phyloP scores from a whole-genome alignment of 2,113 vertebrate species.

The Ictidomys tridecemlineatus region DNA sequence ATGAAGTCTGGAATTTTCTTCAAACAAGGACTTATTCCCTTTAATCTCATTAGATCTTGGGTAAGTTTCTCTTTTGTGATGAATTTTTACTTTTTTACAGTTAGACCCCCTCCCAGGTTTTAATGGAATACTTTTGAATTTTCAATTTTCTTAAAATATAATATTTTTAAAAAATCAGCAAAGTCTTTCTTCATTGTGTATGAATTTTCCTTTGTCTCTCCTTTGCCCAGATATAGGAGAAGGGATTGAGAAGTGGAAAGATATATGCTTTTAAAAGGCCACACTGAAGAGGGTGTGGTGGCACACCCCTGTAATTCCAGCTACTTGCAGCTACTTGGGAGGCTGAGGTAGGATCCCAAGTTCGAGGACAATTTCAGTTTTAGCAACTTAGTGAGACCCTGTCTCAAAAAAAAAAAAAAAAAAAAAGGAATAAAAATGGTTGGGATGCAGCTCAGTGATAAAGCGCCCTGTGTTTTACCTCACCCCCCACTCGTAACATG shows the following conservation, averaged over 20 bases:
- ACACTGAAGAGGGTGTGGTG: neutral
- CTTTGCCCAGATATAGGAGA: neutral
- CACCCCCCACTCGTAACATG: too few species aligned
- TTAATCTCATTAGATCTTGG: constrained; percentile 48
- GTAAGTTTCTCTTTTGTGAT: constrained; percentile 35
- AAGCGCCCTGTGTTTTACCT: too few species aligned
- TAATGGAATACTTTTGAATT: constrained; percentile 42
- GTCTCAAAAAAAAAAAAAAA: too few species aligned
- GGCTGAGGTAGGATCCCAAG: too few species aligned
- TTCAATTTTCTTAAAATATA: constrained; percentile 48
- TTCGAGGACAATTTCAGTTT: too few species aligned
- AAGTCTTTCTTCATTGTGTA: neutral
- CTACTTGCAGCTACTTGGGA: too few species aligned
- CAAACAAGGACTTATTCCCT: neutral
- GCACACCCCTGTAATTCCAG: too few species aligned
- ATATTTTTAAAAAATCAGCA: constrained; percentile 5
- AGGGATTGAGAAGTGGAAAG: neutral
- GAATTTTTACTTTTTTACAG: neutral
- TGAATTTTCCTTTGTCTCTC: neutral
- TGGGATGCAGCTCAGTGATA: too few species aligned
- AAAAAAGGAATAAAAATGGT: too few species aligned
- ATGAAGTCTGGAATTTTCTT: constrained; percentile 49
- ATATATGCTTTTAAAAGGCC: neutral
- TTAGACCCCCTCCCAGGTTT: neutral
- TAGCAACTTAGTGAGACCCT: too few species aligned